phyloP scores from a whole-genome alignment of 2,113 vertebrate genomes.

The Colinus virginianus region DNA sequence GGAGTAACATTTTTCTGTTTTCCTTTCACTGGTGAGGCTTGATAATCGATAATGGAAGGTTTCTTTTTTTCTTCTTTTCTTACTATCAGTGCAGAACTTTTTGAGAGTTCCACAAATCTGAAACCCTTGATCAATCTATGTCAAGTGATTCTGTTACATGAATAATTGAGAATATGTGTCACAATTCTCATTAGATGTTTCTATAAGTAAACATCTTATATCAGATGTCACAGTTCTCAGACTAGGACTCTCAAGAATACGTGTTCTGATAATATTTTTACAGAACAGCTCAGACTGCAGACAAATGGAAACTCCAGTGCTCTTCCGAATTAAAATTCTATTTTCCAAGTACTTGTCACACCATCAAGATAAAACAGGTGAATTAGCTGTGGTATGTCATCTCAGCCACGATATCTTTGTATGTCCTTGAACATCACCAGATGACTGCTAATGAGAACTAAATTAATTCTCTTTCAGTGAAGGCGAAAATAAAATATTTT shows the following conservation, averaged over 20 bases:
- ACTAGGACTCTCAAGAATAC: not conserved
- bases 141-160: not conserved
- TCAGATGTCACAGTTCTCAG: not conserved
- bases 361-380: not conserved
- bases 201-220: not conserved
- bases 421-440: not conserved
- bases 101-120: not conserved
- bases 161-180: not conserved
- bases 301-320: not conserved
- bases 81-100: not conserved
- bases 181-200: not conserved
- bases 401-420: not conserved
- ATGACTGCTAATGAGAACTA: not conserved
- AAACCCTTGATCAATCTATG: not conserved
- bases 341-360: not conserved
- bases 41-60: not conserved
- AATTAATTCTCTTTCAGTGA: not conserved
- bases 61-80: not conserved
- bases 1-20: not conserved
- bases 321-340: not conserved
- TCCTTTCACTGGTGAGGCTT: not conserved
- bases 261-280: not conserved
- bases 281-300: not conserved
- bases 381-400: not conserved
- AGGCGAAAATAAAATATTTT: not conserved